These are phyloP conservation scores for Aphidius gifuensis DNA, from an alignment of 1,140 invertebrate genomes.

Conservation along the genomic window DNA sequence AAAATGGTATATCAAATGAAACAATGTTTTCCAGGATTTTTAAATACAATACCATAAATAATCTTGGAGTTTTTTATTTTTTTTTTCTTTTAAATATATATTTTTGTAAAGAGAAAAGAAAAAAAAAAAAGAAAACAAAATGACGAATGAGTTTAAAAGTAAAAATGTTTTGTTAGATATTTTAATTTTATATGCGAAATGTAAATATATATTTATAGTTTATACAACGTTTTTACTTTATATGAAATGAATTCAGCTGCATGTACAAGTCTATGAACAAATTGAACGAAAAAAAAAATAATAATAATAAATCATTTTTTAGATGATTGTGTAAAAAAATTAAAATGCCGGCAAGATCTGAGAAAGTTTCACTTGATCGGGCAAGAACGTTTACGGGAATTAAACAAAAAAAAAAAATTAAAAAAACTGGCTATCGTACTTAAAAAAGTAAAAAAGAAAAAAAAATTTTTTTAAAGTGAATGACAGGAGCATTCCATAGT, in stretches of 20 bases:
- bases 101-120: no score
- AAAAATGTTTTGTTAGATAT: neutral
- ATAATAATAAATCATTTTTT: neutral
- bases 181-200: neutral
- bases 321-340: neutral
- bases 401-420: neutral
- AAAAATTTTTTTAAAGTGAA: neutral
- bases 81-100: no score
- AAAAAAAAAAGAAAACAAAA: no score
- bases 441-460: slow-evolving; percentile 29
- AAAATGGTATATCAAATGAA: no score
- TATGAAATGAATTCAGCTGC: neutral
- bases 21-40: no score
- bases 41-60: no score
- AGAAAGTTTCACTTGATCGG: slow-evolving; percentile 8
- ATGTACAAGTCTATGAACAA: slow-evolving; percentile 1
- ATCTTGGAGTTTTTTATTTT: no score
- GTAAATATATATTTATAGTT: slow-evolving; percentile 11
- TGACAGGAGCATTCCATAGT: no score
- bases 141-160: no score
- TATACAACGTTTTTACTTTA: slow-evolving; percentile 6
- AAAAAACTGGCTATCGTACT: slow-evolving; percentile 37
- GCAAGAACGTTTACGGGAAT: neutral
- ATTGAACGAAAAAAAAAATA: neutral
- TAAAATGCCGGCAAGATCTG: slow-evolving; percentile 12